Conservation (phyloP, 2,113 vertebrate species). For the Chlorodrepanis virens region DNA sequence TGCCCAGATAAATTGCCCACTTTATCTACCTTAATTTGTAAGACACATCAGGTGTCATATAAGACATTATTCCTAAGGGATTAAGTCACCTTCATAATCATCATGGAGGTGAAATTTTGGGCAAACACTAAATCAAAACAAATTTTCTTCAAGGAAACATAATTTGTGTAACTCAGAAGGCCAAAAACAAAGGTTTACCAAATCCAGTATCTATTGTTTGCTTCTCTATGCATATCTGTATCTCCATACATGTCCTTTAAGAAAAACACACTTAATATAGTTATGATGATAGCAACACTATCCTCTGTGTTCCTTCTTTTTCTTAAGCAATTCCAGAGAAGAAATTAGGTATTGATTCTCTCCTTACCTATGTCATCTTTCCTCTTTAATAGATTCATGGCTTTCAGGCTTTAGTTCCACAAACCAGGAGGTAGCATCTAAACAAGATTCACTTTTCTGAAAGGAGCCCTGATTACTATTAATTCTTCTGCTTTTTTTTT, state of each 20-base stretch:
- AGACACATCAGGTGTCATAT: constrained; percentile 47
- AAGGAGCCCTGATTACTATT: constrained; percentile 12
- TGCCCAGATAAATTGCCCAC: constrained; percentile 58
- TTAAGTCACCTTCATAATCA: constrained; percentile 65
- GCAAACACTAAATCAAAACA: constrained; percentile 25
- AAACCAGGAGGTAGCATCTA: constrained; percentile 34
- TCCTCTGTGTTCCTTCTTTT: neutral
- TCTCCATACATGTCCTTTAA: neutral
- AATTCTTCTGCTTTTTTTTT: neutral
- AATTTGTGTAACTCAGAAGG: neutral
- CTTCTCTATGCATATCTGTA: neutral
- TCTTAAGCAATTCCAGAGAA: constrained; percentile 44
- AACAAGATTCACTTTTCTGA: constrained; percentile 47
- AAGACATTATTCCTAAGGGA: constrained; percentile 42
- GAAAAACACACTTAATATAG: neutral
- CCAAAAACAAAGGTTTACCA: neutral
- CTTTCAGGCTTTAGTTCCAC: constrained; percentile 30
- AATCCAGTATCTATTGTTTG: neutral
- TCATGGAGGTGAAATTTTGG: constrained; percentile 7
- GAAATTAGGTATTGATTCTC: constrained; percentile 61
- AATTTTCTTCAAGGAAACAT: neutral
- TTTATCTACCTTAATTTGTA: constrained; percentile 64
- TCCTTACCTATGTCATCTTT: constrained; percentile 23
- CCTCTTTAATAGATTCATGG: constrained; percentile 26
- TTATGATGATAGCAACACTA: neutral